phyloP scores from a whole-genome alignment of 2,888 invertebrate species.

The Stenoptilia bipunctidactyla region DNA sequence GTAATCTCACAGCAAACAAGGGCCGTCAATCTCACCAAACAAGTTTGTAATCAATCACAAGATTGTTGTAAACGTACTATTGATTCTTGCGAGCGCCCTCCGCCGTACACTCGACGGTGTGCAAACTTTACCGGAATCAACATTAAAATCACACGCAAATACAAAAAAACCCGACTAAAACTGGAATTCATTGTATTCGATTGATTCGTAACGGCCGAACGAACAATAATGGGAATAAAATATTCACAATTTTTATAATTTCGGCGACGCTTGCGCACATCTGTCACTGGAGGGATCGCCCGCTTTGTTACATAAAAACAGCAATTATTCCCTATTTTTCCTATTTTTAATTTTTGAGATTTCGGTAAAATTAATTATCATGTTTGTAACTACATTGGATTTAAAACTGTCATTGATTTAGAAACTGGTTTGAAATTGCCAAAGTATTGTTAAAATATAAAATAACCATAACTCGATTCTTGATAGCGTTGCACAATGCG shows the following conservation, averaged over 20 bases:
- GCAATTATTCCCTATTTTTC: conserved; percentile 18
- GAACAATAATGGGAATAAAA: conserved; percentile 62
- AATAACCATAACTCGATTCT: too few species aligned
- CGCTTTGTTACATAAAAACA: conserved; percentile 29
- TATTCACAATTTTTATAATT: conserved; percentile 67
- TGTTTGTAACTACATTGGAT: too few species aligned
- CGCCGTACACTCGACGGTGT: conserved; percentile 20
- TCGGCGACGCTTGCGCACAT: conserved; percentile 49
- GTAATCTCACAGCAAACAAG: conserved; percentile 19
- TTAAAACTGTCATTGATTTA: too few species aligned
- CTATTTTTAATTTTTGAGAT: neutral
- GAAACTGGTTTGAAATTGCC: too few species aligned
- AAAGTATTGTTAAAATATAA: too few species aligned
- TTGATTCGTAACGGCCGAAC: conserved; percentile 70
- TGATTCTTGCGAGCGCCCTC: conserved; percentile 57
- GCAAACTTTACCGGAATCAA: conserved; percentile 60
- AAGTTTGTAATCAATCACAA: conserved; percentile 68
- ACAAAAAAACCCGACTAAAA: conserved; percentile 57
- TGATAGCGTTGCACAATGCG: too few species aligned
- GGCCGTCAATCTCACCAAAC: conserved; percentile 55
- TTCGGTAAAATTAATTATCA: too few species aligned
- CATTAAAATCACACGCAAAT: conserved; percentile 60
- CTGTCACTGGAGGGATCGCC: conserved; percentile 62
- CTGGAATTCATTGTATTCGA: conserved; percentile 58
- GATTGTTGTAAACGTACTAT: conserved; percentile 52